These are phyloP conservation scores for Anguilla obscura DNA, from an alignment of 2,797 vertebrate genomes.

Conservation along the genomic window DNA sequence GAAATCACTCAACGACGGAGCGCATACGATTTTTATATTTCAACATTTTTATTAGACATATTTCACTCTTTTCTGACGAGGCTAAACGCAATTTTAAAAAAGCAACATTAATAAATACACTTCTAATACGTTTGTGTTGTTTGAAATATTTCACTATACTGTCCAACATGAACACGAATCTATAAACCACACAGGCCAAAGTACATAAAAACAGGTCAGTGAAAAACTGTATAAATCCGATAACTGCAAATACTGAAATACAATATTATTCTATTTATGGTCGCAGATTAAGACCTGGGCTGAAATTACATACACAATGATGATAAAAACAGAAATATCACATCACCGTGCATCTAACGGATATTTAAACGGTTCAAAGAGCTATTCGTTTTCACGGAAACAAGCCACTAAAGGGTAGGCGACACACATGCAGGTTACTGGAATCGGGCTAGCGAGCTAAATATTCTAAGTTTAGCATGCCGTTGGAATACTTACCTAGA, in stretches of 20 bases:
- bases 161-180: not conserved
- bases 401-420: not conserved
- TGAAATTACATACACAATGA: not conserved
- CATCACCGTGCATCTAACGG: not conserved
- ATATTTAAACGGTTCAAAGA: too few relatives aligned
- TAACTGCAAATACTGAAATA: not conserved
- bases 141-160: not conserved
- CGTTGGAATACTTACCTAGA: constrained; percentile 70
- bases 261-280: not conserved
- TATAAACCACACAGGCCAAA: not conserved
- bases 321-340: not conserved
- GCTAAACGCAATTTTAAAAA: not conserved
- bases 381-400: not conserved
- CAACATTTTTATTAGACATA: not conserved
- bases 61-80: not conserved
- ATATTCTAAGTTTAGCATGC: not conserved
- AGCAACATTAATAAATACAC: not conserved
- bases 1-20: not conserved
- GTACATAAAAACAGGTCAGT: not conserved
- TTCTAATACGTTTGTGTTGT: not conserved
- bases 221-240: not conserved
- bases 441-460: not conserved
- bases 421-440: not conserved
- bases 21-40: not conserved
- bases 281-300: not conserved